Conservation (phyloP, 2,888 invertebrate species). For the Acleris laterana region DNA sequence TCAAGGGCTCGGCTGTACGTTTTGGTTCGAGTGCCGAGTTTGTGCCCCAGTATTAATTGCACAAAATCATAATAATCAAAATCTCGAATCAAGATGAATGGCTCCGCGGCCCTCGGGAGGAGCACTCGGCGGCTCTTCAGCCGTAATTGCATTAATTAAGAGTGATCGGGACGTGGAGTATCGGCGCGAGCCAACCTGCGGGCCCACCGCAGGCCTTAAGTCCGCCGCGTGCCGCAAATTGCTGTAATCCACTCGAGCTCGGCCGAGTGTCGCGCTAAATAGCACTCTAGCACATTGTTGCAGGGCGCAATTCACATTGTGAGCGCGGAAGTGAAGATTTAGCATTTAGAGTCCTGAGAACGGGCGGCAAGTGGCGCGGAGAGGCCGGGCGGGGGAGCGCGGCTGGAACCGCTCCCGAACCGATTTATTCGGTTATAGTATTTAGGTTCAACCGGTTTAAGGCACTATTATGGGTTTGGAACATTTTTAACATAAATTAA, state of each 20-base stretch:
- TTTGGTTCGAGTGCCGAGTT: no score
- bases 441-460: no score
- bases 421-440: no score
- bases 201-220: background rate
- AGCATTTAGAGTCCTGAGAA: constrained; percentile 16
- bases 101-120: no score
- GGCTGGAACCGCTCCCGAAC: no score
- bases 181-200: background rate
- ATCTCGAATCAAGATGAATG: no score
- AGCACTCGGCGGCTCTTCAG: background rate
- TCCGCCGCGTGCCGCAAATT: constrained; percentile 20
- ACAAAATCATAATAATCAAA: no score
- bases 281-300: background rate
- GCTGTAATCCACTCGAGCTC: constrained; percentile 31
- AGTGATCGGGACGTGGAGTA: background rate
- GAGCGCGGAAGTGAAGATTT: constrained; percentile 17
- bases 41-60: no score
- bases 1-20: no score
- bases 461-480: no score
- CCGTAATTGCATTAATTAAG: constrained; percentile 1
- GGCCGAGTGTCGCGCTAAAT: background rate
- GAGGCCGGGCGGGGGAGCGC: constrained; percentile 5
- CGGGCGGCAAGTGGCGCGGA: constrained; percentile 19
- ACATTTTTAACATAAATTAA: no score
- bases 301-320: constrained; percentile 7